These are phyloP conservation scores for Hirtodrosophila histrioides DNA, from an alignment of 2,888 invertebrate genomes.

Conservation along the genomic window DNA sequence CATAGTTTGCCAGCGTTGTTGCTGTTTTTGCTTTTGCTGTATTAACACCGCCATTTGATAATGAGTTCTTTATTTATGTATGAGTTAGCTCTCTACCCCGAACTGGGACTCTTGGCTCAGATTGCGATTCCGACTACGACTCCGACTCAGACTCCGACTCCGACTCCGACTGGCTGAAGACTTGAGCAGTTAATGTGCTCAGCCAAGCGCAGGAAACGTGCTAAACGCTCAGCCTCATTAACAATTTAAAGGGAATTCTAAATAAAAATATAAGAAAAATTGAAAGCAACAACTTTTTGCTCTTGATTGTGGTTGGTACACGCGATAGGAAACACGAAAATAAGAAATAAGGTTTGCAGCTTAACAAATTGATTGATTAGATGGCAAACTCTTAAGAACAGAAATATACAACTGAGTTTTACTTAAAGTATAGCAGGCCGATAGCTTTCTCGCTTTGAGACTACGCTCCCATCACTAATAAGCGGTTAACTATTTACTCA, in stretches of 20 bases:
- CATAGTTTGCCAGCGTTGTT: slow-evolving; percentile 23
- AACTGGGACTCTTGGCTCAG: slow-evolving; percentile 8
- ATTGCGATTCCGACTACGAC: not conserved
- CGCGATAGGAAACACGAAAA: too few species aligned
- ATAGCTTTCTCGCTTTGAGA: too few species aligned
- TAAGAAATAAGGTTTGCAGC: not conserved
- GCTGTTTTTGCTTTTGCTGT: slow-evolving; percentile 29
- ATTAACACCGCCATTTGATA: slow-evolving; percentile 71
- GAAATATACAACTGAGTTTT: too few species aligned
- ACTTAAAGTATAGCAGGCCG: too few species aligned
- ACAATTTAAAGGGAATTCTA: slow-evolving; percentile 61
- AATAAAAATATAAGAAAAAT: slow-evolving; percentile 22
- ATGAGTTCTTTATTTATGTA: slow-evolving; percentile 70
- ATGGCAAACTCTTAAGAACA: too few species aligned
- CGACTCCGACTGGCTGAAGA: slow-evolving; percentile 3
- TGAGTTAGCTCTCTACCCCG: slow-evolving; percentile 33
- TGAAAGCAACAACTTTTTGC: slow-evolving; percentile 9
- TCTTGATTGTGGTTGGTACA: not conserved
- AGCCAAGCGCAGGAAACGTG: slow-evolving; percentile 66
- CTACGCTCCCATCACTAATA: too few species aligned
- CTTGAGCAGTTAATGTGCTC: slow-evolving; percentile 50
- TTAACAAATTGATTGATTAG: too few species aligned
- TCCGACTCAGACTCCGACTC: not conserved
- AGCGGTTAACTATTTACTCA: too few species aligned
- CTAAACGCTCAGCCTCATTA: slow-evolving; percentile 71